Base-by-base conservation (phyloP, 2,797 vertebrate genomes). In the Enteromius treurensis region DNA sequence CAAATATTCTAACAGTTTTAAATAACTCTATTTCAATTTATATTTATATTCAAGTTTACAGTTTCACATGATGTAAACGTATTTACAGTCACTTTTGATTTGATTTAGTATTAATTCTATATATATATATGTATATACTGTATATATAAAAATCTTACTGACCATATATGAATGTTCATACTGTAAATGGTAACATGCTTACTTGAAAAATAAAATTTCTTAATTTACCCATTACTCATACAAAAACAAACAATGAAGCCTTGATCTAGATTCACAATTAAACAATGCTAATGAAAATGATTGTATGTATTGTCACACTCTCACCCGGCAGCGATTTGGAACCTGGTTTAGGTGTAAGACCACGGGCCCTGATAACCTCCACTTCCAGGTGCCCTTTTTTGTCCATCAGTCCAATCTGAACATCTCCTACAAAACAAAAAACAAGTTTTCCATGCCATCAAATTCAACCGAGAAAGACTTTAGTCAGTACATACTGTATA, bases 311-410 rank as follows among this genome's bases (percentile, higher is more conserved):
- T 65, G 19, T 79, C 53, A 42, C 47, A 55, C 15, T 79, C 92
- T 92, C 93, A 99, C 98, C 98, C 92, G 98, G 98, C 88, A 98
- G 97, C 86, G 97, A 98, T 94, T 99, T 99, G 91, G 98, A 98
- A 86, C 97, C 97, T 91, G 97, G 95, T 93, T 99, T 99, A 86
- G 97, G 92, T n/a, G 92, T 98, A 94, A 99, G 96, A 91, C 98
- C 97, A 92, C 98, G 96, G 85, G 98, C 98, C 95, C 98, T 95
- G 89, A 99, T 99, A 90, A 99, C 97, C 93, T 99, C 98, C 81
- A 99, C 98, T 92, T 99, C 98, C 89, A 99, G 93, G 32, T 99
- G 97, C 21, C 97, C 97, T 91, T 98, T 99, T 91, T 98, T 99
- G 89, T 99, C 97, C 89, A 98, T 97, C 96, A 99, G 95, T 88